phyloP scores from a whole-genome alignment of 2,113 vertebrate genomes.

The Megaleporinus macrocephalus region DNA sequence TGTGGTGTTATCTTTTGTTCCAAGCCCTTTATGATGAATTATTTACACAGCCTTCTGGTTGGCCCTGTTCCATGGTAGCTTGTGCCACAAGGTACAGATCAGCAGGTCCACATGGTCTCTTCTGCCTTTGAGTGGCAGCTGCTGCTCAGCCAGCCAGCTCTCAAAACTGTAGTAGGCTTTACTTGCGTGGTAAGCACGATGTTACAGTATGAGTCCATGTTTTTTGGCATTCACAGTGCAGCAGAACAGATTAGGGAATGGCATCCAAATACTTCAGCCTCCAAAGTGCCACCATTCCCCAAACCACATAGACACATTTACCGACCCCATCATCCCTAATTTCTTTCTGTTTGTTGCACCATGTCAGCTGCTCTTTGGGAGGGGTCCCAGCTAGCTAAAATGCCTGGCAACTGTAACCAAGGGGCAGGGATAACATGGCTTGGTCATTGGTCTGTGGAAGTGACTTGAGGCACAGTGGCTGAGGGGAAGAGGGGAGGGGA shows the following conservation, averaged over 20 bases:
- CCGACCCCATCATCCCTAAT: slow-evolving; percentile 59
- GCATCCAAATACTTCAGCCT: not conserved
- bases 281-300: not conserved
- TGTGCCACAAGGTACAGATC: slow-evolving; percentile 28
- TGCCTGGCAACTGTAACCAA: slow-evolving; percentile 89
- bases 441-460: slow-evolving; percentile 80
- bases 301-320: not conserved
- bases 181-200: too few relatives aligned
- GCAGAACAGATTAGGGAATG: not conserved
- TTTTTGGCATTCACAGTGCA: not conserved
- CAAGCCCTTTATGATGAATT: slow-evolving; percentile 45
- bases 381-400: slow-evolving; percentile 76
- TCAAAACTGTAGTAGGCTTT: not conserved
- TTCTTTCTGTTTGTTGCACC: slow-evolving; percentile 76
- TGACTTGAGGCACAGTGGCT: slow-evolving; percentile 63
- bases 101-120: not conserved
- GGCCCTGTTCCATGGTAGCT: slow-evolving; percentile 25
- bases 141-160: not conserved
- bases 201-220: too few relatives aligned
- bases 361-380: slow-evolving; percentile 75
- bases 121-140: not conserved
- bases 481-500: slow-evolving; percentile 22
- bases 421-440: slow-evolving; percentile 78
- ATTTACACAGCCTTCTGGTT: slow-evolving; percentile 46
- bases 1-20: slow-evolving; percentile 14